Evolutionary conservation across 2,797 vertebrate genomes (phyloP), one percentile per base, ranked within the genome.

Genomic region (Enteromius paludinosus): DNA sequence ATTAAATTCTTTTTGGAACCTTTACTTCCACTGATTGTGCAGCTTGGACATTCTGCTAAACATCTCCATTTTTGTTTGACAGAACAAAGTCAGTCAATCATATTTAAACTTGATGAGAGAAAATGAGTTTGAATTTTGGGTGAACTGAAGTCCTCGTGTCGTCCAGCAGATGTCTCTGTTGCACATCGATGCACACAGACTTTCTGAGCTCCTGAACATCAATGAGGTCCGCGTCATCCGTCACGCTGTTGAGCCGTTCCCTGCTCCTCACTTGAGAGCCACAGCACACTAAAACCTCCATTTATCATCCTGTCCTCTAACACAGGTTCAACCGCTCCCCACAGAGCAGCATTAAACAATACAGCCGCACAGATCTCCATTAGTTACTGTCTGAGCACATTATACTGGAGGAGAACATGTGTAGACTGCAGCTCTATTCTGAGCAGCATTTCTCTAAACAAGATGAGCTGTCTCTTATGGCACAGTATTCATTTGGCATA

Each of bases 81-180:
- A 52, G 25, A 33, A n/a, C 5, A 71, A 20, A 15, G 14, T 3
- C 23, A 18, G 43, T 49, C 4, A 1, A 1, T 33, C 17, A 33
- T 18, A 2, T 6, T 18, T 70, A 7, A 47, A 25, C 14, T 45
- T 9, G 14, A 70, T 28, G 15, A 28, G 7, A 17, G n/a, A 28
- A 61, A 61, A 15, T 7, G 23, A 28, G 41, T 28, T 25, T 47
- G 4, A 47, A 10, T 18, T 70, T 5, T 20, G 4, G 10, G 18
- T 52, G 45, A 61, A 9, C 35, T 61, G 23, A 17, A 77, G 14
- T 18, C 6, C 17, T 70, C 1, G 1, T 18, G n/a, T 52, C 7
- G 0, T 54, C 61, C 80, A 41, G 17, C 12, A 82, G 80, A 43
- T 65, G 80, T 74, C 80, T 41, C 80, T 82, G 47, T 11, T n/a